A percentile compares a stretch with the other conserved stretches of the same genome.
Evolutionary conservation across 1,140 invertebrate genomes (phyloP).

Genomic region (Drosophila kikkawai): DNA sequence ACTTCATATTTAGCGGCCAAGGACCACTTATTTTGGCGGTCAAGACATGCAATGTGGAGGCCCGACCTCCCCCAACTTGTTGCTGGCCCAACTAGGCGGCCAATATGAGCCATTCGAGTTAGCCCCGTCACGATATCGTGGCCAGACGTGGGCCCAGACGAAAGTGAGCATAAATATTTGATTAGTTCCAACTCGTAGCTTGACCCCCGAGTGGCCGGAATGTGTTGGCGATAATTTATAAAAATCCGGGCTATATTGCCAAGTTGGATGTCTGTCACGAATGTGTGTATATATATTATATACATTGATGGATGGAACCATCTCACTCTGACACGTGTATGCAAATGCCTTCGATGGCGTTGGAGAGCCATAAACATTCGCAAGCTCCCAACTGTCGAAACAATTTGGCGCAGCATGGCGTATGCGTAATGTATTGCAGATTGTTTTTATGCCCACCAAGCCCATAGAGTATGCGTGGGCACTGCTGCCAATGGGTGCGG

Average conservation of each 20-base stretch:
- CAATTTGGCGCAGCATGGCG: conserved; percentile 70
- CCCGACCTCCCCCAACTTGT: conserved; percentile 23
- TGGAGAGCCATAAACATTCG: conserved; percentile 22
- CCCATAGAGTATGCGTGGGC: conserved; percentile 7
- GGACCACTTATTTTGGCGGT: conserved; percentile 14
- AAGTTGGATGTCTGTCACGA: conserved; percentile 14
- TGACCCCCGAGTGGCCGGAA: conserved; percentile 27
- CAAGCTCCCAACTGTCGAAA: conserved; percentile 53
- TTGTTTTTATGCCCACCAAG: conserved; percentile 57
- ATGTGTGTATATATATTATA: background rate
- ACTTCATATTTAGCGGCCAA: conserved; percentile 1
- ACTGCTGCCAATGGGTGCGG: conserved; percentile 23
- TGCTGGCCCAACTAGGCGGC: conserved; percentile 8
- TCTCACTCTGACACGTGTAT: conserved; percentile 49
- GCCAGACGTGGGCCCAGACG: conserved; percentile 65
- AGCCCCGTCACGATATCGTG: conserved; percentile 41
- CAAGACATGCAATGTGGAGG: conserved; percentile 21
- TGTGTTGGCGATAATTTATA: conserved; percentile 27
- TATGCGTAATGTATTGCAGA: conserved; percentile 72
- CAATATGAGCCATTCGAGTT: conserved; percentile 31
- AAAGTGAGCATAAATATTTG: conserved; percentile 56
- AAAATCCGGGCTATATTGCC: conserved; percentile 6
- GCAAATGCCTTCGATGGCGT: conserved; percentile 34
- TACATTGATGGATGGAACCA: conserved; percentile 23
- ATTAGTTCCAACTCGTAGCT: conserved; percentile 36